These are phyloP conservation scores for Parelbella ahira DNA, from an alignment of 2,888 invertebrate species.

Conservation along the genomic window DNA sequence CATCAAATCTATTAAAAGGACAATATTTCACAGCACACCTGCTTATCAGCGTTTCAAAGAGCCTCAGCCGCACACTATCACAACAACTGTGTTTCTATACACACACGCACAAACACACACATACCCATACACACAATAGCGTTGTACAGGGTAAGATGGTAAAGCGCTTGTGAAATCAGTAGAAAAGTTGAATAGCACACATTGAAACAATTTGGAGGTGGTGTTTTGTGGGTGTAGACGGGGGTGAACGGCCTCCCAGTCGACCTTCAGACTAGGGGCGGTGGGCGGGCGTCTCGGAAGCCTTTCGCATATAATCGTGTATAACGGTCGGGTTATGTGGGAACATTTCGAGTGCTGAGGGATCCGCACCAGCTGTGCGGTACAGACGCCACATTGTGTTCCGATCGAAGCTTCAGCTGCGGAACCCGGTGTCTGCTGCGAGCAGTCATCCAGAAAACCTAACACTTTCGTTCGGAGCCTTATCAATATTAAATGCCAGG, in stretches of 20 bases:
- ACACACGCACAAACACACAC: too few relatives aligned
- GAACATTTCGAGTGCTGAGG: slow-evolving; percentile 26
- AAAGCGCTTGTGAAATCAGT: slow-evolving; percentile 11
- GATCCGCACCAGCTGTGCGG: slow-evolving; percentile 3
- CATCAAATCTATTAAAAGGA: slow-evolving; percentile 17
- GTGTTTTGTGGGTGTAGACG: slow-evolving; percentile 35
- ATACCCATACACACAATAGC: too few relatives aligned
- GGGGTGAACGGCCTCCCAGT: slow-evolving; percentile 64
- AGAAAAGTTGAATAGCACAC: slow-evolving; percentile 24
- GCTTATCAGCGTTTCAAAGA: slow-evolving; percentile 9
- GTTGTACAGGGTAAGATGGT: slow-evolving; percentile 13
- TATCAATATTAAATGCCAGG: too few relatives aligned
- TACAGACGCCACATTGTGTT: too few relatives aligned
- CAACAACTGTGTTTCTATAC: neutral
- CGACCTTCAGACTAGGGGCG: slow-evolving; percentile 71
- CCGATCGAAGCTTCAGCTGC: too few relatives aligned
- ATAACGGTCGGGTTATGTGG: slow-evolving; percentile 30
- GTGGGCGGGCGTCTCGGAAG: slow-evolving; percentile 62
- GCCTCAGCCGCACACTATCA: slow-evolving; percentile 17
- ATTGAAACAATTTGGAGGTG: slow-evolving; percentile 27
- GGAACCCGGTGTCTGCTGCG: too few relatives aligned
- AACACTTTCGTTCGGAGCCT: too few relatives aligned
- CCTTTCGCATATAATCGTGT: slow-evolving; percentile 33
- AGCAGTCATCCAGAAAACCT: too few relatives aligned
- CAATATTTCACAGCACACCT: slow-evolving; percentile 16